phyloP scores from a whole-genome alignment of 1,140 invertebrate species.

The Lethocerus indicus region DNA sequence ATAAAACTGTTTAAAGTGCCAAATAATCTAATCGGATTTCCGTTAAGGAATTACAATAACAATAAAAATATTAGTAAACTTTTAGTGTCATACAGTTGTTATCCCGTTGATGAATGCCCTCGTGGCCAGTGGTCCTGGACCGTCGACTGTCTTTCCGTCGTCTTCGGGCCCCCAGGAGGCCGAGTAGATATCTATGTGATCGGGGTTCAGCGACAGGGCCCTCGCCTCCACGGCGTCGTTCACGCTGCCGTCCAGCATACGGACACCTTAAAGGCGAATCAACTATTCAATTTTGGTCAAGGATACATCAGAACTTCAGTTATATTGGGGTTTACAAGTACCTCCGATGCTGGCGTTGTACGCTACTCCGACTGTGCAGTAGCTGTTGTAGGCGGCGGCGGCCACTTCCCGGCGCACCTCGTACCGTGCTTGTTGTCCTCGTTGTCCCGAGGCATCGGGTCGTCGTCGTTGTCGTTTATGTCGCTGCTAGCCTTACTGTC shows the following conservation, averaged over 20 bases:
- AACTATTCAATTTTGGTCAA: too few species aligned
- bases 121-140: conserved; percentile 89
- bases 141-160: conserved; percentile 95
- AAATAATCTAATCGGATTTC: too few species aligned
- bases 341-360: conserved; percentile 87
- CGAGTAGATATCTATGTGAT: conserved; percentile 91
- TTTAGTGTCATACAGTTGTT: conserved; percentile 41
- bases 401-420: conserved; percentile 87
- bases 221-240: conserved; percentile 90
- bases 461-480: conserved; percentile 89
- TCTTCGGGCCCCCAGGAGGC: conserved; percentile 95
- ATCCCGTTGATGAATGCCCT: conserved; percentile 93
- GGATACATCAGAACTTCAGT: too few species aligned
- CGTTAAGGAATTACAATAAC: too few species aligned
- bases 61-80: too few species aligned
- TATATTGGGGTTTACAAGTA: conserved; percentile 30
- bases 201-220: conserved; percentile 76
- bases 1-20: too few species aligned
- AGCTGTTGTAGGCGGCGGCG: conserved; percentile 77
- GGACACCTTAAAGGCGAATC: conserved; percentile 40
- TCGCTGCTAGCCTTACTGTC: conserved; percentile 88
- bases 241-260: conserved; percentile 90
- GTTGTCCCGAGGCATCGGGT: conserved; percentile 91
- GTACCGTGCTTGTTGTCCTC: conserved; percentile 90
- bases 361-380: conserved; percentile 84